A percentile compares a stretch with the other conserved stretches of the same genome.
These are phyloP conservation scores for Drosophila pallidifrons DNA, from an alignment of 1,140 invertebrate genomes.

Conservation along the genomic window DNA sequence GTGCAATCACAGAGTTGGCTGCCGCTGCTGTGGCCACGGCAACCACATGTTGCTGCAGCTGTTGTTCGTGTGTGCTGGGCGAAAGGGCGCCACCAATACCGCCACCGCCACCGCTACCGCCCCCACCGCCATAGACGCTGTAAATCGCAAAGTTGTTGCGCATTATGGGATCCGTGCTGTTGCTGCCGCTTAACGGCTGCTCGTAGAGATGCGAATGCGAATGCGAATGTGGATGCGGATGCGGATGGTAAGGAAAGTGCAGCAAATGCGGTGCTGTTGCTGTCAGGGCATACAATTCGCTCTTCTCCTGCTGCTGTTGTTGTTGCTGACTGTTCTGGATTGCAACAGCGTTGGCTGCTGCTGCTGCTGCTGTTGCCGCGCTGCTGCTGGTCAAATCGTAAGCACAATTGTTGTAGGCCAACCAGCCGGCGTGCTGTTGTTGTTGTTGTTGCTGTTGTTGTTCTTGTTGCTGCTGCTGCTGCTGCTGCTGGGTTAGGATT, in stretches of 20 bases:
- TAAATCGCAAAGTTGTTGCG: slow-evolving; percentile 78
- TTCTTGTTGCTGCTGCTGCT: slow-evolving; percentile 39
- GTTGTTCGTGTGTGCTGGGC: slow-evolving; percentile 43
- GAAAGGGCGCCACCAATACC: slow-evolving; percentile 10
- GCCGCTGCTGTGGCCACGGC: slow-evolving; percentile 59
- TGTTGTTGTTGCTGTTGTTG: slow-evolving; percentile 33
- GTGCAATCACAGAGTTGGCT: slow-evolving; percentile 48
- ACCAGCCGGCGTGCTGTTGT: slow-evolving; percentile 38
- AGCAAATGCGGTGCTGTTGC: slow-evolving; percentile 64
- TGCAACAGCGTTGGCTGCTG: slow-evolving; percentile 22
- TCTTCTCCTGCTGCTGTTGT: slow-evolving; percentile 47
- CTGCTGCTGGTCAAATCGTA: slow-evolving; percentile 66
- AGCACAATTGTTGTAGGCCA: slow-evolving; percentile 55
- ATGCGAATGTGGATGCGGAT: slow-evolving; percentile 27
- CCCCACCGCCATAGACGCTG: slow-evolving; percentile 62
- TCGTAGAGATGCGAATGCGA: slow-evolving; percentile 55
- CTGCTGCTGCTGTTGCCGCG: slow-evolving; percentile 36
- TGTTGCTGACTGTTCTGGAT: slow-evolving; percentile 22
- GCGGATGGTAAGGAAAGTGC: slow-evolving; percentile 48
- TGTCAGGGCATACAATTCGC: slow-evolving; percentile 58
- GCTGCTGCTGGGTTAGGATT: slow-evolving; percentile 31
- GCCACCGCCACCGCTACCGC: slow-evolving; percentile 34
- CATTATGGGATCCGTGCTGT: slow-evolving; percentile 78
- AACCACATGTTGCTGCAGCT: slow-evolving; percentile 60
- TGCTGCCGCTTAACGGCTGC: slow-evolving; percentile 47